phyloP scores from a whole-genome alignment of 2,797 vertebrate genomes.

The Schizopygopsis malacanthus region DNA sequence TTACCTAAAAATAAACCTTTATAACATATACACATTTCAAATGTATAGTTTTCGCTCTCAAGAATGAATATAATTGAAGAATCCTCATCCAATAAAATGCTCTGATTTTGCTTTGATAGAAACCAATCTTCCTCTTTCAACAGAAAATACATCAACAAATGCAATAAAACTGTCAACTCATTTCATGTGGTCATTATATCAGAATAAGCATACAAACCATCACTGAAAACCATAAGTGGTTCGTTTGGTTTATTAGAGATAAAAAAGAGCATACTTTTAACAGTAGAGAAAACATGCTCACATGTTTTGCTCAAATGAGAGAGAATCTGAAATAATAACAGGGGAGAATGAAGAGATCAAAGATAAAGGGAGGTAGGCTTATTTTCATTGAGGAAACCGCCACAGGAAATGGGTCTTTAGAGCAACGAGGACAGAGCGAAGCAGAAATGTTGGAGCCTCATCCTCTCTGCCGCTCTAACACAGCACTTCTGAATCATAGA shows the following conservation, averaged over 20 bases:
- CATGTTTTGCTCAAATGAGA: slow-evolving; percentile 31
- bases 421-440: slow-evolving; percentile 18
- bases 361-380: slow-evolving; percentile 11
- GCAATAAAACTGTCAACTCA: neutral
- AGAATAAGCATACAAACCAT: slow-evolving; percentile 21
- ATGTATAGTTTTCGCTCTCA: neutral
- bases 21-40: neutral
- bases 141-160: neutral
- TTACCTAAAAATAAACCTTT: neutral
- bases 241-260: slow-evolving; percentile 1
- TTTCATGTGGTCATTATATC: slow-evolving; percentile 17
- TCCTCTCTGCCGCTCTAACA: slow-evolving; percentile 17
- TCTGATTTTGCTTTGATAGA: neutral
- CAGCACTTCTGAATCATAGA: slow-evolving; percentile 25
- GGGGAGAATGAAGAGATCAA: slow-evolving; percentile 56
- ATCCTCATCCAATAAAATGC: neutral
- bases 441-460: slow-evolving; percentile 24
- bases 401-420: slow-evolving; percentile 60
- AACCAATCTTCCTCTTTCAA: neutral
- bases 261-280: neutral
- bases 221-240: slow-evolving; percentile 5
- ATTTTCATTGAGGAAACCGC: slow-evolving; percentile 55
- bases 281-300: neutral
- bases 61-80: neutral
- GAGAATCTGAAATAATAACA: slow-evolving; percentile 21